Evolutionary conservation across 2,113 vertebrate species (phyloP), one percentile per base, ranked within the genome.

Genomic region (Pterocles burchelli): DNA sequence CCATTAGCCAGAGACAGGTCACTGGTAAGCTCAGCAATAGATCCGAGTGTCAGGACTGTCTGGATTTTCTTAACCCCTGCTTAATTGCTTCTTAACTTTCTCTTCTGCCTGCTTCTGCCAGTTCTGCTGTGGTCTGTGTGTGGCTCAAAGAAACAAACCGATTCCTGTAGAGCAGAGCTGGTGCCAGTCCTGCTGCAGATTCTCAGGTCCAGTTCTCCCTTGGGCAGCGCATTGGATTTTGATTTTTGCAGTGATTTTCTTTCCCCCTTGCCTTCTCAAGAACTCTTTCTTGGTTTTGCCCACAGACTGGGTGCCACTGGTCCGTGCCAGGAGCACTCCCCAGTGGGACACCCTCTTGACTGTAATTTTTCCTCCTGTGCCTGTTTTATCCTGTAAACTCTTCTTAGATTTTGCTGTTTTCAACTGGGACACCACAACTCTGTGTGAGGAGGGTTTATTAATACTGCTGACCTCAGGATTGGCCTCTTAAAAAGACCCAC

Each of bases 11-110:
- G 85, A 51, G 76, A 46, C 67, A 67, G 93, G 83, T 55, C 52
- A 9, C 79, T 79, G 93, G 33, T 65, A 18, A 94, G 91, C 94
- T 94, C 84, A 91, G 91, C 9, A 36, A 11, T 17, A 72, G 89
- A 33, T 41, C 67, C 0, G 2, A 75, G 59, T 58, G 93, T 36
- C 85, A 90, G 90, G 88, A 66, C 72, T 94, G 73, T 21, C 76
- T 87, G 93, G 65, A 58, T 86, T 90, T 81, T 63, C 71, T 87
- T 78, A 72, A 78, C 72, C 83, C 68, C 65, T 73, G 8, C 75
- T 71, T 49, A 12, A 26, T 25, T 55, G 65, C 80, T 88, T 24
- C 90, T 62, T 45, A 54, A 84, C 72, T 63, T 34, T 81, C 90
- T 88, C 43, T 63, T 5, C 48, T 81, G 33, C 90, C 71, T 79